Evolutionary conservation across 1,140 invertebrate species (phyloP), one percentile per base, ranked within the genome.

Genomic region (Agrilus planipennis): DNA sequence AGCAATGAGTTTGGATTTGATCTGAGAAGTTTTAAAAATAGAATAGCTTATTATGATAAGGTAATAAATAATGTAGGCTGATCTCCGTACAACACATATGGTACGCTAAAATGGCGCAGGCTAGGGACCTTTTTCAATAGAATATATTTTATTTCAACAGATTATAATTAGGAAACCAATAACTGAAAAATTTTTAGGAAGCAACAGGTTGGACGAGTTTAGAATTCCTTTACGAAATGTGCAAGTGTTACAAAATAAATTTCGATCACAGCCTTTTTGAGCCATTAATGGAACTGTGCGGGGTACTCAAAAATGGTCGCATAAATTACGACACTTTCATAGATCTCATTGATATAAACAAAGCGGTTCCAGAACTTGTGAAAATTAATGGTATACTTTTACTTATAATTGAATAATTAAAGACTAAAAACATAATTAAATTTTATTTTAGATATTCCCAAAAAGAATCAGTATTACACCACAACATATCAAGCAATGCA

Each of bases 1-100:
- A 57, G 60, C 42, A 46, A 61, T 19, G 55, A 57, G 4, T 35
- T 49, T 15, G 51, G 47, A 2, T 68, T 69, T 47, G 34, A 45
- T 35, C 62, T 64, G 18, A 35, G 43, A 2, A 52, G 53, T 3
- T 61, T 69, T 36, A 67, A 66, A 39, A 53, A 65, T 31, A 57
- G 52, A 41, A 41, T 65, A 12, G 55, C 64, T 49, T 64, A 60
- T 55, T 59, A 54, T 42, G 67, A 71, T 47, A 57, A 51, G 45
- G 56, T 52, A 40, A 40, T n/a, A n/a, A n/a, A n/a, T n/a, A n/a
- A n/a, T n/a, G n/a, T n/a, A n/a, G n/a, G n/a, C n/a, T n/a, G n/a
- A n/a, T n/a, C n/a, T n/a, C n/a, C n/a, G n/a, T n/a, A n/a, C n/a
- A n/a, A n/a, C n/a, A n/a, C n/a, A n/a, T n/a, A n/a, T n/a, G n/a